Evolutionary conservation across 2,888 invertebrate genomes (phyloP).

Genomic region (Lymantria dispar): DNA sequence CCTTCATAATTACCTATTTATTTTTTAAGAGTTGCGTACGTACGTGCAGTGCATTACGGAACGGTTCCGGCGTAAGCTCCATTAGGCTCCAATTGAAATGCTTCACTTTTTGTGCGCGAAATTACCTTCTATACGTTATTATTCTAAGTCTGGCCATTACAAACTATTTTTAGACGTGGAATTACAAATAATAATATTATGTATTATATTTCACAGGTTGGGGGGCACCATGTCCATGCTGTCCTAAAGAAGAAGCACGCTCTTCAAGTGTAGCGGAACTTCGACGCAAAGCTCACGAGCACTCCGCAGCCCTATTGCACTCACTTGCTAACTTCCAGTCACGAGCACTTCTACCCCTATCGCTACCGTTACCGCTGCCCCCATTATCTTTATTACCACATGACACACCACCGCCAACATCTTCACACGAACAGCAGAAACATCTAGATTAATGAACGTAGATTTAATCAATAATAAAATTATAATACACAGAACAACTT

Average conservation of each 20-base stretch:
- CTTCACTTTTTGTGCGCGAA: too few relatives aligned
- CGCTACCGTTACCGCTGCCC: conserved; percentile 63
- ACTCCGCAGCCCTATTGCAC: conserved; percentile 93
- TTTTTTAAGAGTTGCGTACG: too few relatives aligned
- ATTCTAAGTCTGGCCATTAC: too few relatives aligned
- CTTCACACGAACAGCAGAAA: conserved; percentile 52
- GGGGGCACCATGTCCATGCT: conserved; percentile 90
- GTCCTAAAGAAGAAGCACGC: conserved; percentile 88
- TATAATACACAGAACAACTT: neutral
- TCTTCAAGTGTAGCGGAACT: conserved; percentile 95
- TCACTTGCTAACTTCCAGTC: conserved; percentile 86
- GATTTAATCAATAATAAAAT: neutral
- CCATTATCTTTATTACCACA: conserved; percentile 61
- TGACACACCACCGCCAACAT: conserved; percentile 34
- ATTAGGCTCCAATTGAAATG: too few relatives aligned
- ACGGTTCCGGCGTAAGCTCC: too few relatives aligned
- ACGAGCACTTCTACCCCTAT: conserved; percentile 76
- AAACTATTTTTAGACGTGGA: too few relatives aligned
- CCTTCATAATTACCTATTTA: too few relatives aligned
- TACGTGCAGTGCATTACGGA: too few relatives aligned
- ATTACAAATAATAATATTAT: neutral
- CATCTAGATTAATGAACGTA: conserved; percentile 51
- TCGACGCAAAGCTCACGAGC: conserved; percentile 96
- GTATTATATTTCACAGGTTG: conserved; percentile 86
- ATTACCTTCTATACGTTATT: too few relatives aligned